Conservation (phyloP, 1,140 invertebrate genomes). For the Drosophila melanogaster region DNA sequence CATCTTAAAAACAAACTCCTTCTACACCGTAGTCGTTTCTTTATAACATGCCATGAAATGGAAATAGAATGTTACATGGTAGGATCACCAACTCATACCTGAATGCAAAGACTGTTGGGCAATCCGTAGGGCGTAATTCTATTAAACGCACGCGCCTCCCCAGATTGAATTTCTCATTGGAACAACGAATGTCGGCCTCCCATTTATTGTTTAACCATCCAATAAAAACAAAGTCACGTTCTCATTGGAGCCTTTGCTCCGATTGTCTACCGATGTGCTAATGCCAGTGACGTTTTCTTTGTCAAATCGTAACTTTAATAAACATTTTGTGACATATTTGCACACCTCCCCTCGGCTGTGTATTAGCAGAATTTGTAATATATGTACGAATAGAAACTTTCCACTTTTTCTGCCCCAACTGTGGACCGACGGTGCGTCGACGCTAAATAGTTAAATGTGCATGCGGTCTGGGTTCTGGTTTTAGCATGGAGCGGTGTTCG, state of each 20-base stretch:
- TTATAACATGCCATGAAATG: too few species aligned
- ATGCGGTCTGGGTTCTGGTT: not conserved
- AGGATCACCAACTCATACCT: not conserved
- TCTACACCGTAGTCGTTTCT: too few species aligned
- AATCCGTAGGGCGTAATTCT: conserved; percentile 1
- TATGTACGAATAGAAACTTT: conserved; percentile 51
- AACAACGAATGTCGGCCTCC: conserved; percentile 5
- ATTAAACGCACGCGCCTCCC: conserved; percentile 24
- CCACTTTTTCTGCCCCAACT: conserved; percentile 33
- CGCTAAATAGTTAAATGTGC: not conserved
- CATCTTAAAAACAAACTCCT: too few species aligned
- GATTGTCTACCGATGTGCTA: conserved; percentile 61
- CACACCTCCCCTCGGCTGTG: conserved; percentile 5
- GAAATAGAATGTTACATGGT: not conserved
- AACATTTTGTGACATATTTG: conserved; percentile 71
- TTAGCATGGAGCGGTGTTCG: conserved; percentile 18
- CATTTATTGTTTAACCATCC: conserved; percentile 52
- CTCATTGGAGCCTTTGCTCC: conserved; percentile 56
- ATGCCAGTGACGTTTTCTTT: conserved; percentile 69
- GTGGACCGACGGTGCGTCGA: not conserved
- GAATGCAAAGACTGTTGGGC: not conserved
- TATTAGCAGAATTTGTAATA: conserved; percentile 41
- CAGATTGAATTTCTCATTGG: conserved; percentile 31
- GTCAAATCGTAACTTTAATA: conserved; percentile 64
- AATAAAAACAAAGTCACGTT: conserved; percentile 78